Evolutionary conservation across 2,797 vertebrate species (phyloP).

Genomic region (Rhynchotus rufescens): DNA sequence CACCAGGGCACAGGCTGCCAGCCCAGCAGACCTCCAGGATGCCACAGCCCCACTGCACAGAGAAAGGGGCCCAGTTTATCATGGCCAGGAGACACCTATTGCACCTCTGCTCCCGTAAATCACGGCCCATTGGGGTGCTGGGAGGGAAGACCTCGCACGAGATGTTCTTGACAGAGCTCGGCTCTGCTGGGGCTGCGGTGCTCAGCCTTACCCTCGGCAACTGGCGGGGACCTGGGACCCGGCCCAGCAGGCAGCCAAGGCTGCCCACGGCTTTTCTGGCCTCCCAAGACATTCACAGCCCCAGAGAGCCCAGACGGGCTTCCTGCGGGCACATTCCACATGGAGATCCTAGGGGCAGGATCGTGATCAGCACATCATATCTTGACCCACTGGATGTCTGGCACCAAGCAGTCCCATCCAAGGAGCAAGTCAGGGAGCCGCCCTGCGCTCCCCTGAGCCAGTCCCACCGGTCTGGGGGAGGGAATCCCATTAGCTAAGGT

Average conservation of each 20-base stretch:
- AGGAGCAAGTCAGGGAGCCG: accelerated
- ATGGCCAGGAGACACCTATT: neutral
- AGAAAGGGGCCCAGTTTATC: neutral
- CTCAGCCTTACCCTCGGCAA: neutral
- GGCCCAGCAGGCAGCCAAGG: neutral
- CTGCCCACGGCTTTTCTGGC: neutral
- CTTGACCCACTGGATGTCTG: neutral
- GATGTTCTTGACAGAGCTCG: accelerated
- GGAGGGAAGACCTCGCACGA: neutral
- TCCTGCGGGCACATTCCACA: neutral
- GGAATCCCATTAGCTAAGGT: neutral
- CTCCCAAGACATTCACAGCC: neutral
- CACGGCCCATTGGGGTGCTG: neutral
- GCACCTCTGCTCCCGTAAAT: neutral
- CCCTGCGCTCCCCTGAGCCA: neutral
- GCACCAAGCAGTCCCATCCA: neutral
- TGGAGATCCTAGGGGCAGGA: neutral
- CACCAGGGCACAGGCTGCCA: accelerated
- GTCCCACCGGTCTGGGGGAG: neutral
- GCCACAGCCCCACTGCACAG: neutral
- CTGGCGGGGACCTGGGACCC: neutral
- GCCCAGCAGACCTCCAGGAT: accelerated
- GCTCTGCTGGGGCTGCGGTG: neutral
- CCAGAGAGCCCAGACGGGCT: neutral
- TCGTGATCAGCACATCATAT: neutral